Conservation (phyloP, 1,140 invertebrate genomes). For the Drosophila ficusphila region DNA sequence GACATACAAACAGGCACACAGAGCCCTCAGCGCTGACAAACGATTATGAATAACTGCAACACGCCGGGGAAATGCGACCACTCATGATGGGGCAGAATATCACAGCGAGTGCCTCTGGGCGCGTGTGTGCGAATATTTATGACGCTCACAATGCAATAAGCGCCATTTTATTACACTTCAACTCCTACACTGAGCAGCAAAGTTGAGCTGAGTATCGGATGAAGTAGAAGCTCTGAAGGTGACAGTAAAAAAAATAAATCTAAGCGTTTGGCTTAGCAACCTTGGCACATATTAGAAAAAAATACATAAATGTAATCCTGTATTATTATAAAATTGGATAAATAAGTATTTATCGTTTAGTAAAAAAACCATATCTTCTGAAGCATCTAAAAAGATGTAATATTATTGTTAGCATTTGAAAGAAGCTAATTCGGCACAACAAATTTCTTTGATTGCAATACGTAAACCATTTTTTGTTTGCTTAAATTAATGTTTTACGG, state of each 20-base stretch:
- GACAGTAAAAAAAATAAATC: too few species aligned
- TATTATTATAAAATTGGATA: too few species aligned
- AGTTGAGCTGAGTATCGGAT: conserved; percentile 8
- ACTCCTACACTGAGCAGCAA: conserved; percentile 38
- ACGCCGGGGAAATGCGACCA: conserved; percentile 21
- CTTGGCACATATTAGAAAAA: too few species aligned
- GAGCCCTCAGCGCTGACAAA: conserved; percentile 47
- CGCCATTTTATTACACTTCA: conserved; percentile 64
- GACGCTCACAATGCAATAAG: conserved; percentile 57
- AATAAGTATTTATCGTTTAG: too few species aligned
- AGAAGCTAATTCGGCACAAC: too few species aligned
- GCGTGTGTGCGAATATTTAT: conserved; percentile 47
- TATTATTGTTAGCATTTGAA: too few species aligned
- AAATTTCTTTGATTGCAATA: too few species aligned
- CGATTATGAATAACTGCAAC: conserved; percentile 73
- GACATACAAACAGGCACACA: conserved; percentile 13
- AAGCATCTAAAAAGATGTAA: too few species aligned
- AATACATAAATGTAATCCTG: too few species aligned
- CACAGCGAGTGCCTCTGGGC: conserved; percentile 8
- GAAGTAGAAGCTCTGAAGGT: conserved; percentile 1
- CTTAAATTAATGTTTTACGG: background rate
- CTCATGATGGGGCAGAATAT: conserved; percentile 17
- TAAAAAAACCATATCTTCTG: too few species aligned
- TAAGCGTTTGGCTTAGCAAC: background rate
- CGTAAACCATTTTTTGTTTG: too few species aligned